A percentile compares a stretch with the other conserved stretches of the same genome.
phyloP scores from a whole-genome alignment of 2,113 vertebrate species.

The Athene cunicularia region DNA sequence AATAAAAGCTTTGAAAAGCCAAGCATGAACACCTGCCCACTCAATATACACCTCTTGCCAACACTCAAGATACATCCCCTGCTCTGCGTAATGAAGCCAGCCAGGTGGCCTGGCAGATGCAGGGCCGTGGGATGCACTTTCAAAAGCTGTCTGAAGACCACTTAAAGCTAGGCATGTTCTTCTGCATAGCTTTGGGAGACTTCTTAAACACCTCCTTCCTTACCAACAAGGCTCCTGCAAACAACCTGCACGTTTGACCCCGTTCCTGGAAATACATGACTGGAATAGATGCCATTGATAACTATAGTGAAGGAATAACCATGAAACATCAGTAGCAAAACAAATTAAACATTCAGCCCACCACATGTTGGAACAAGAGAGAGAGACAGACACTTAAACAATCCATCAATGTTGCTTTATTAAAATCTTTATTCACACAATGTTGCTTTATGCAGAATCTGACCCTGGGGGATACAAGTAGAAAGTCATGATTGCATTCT shows the following conservation, averaged over 20 bases:
- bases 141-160: not conserved
- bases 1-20: not conserved
- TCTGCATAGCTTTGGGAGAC: not conserved
- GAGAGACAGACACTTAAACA: constrained; percentile 11
- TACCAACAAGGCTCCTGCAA: not conserved
- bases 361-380: not conserved
- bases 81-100: not conserved
- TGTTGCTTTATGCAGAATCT: constrained; percentile 60
- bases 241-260: not conserved
- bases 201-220: not conserved
- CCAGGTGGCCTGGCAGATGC: not conserved
- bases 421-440: constrained; percentile 80
- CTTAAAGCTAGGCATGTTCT: not conserved
- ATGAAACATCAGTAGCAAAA: not conserved
- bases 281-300: not conserved
- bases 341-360: not conserved
- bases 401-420: constrained; percentile 59
- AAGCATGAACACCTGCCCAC: not conserved
- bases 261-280: accelerated
- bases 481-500: constrained; percentile 35
- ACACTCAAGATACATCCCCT: accelerated
- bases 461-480: constrained; percentile 62
- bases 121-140: not conserved
- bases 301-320: not conserved
- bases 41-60: not conserved